Evolutionary conservation across 2,888 invertebrate species (phyloP), one percentile per base, ranked within the genome.

Genomic region (Aphelenchoides bicaudatus): DNA sequence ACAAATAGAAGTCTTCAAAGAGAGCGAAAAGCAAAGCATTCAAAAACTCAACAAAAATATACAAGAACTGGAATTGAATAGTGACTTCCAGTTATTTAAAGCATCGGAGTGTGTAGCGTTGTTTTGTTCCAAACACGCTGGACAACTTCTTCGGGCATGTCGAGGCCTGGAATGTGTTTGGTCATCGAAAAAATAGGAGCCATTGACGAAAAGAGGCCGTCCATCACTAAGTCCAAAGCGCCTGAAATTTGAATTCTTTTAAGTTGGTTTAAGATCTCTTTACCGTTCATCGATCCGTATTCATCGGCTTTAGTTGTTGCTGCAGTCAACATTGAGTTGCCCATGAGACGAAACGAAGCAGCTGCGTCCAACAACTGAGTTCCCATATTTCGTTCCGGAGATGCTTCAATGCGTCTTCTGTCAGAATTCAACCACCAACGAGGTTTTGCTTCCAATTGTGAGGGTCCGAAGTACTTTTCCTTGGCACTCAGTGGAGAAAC

Each of bases 381-480:
- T 1, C 52, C 60, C 25, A 60, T 31, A 16, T 67, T 59, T 27
- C 70, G 52, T 47, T 67, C 68, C 4, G 72, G 73, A 3, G 68
- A 66, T 25, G 58, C 56, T 23, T 74, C 74, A 5, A 59, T 61
- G 50, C 68, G 27, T 39, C 71, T 39, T 49, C 70, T 66, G 57
- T 73, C 73, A n/a, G n/a, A n/a, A 23, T 66, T 62, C 19, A 66
- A 62, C 75, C 75, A 75, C 75, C 75, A 75, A 30, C 74, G 58
- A 10, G 65, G 59, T 39, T 69, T 47, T 30, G 62, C 63, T 28
- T 75, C 72, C 52, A 51, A 38, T 19, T 39, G 39, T 1, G 52
- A 51, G 16, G 52, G 52, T 39, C 39, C 52, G 37, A 34, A 51
- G 37, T 51, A 51, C 1, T 2, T 2, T 39, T 51, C 52, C 38